Evolutionary conservation across 2,888 invertebrate species (phyloP).

Genomic region (Dryocosmus kuriphilus): DNA sequence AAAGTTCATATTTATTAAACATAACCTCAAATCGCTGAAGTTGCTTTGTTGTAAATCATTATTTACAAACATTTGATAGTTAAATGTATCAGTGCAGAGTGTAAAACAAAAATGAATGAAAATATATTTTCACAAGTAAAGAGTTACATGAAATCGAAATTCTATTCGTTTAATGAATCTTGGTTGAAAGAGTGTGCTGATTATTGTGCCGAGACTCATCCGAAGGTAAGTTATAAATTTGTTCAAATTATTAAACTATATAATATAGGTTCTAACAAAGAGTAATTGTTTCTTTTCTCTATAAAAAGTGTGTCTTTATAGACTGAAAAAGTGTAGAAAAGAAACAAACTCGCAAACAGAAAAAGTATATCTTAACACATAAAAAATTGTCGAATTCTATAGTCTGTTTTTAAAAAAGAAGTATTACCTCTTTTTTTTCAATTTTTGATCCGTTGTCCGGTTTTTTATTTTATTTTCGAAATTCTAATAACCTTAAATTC

Average conservation of each 20-base stretch:
- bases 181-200: slow-evolving; percentile 32
- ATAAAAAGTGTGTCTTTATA: too few relatives aligned
- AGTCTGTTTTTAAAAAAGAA: too few relatives aligned
- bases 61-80: background rate
- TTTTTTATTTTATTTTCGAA: too few relatives aligned
- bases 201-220: slow-evolving; percentile 13
- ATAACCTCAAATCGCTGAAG: background rate
- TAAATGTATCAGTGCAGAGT: background rate
- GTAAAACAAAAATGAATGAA: background rate
- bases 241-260: background rate
- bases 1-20: background rate
- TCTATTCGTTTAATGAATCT: slow-evolving; percentile 17
- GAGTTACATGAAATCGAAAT: background rate
- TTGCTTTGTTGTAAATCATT: background rate
- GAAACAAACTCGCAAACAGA: too few relatives aligned
- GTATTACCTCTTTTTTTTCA: too few relatives aligned
- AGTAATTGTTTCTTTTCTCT: too few relatives aligned
- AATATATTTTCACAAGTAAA: slow-evolving; percentile 21
- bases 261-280: background rate
- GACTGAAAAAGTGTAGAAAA: too few relatives aligned
- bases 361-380: too few relatives aligned
- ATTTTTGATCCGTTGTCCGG: too few relatives aligned
- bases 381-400: too few relatives aligned
- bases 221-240: slow-evolving; percentile 30
- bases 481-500: too few relatives aligned